phyloP scores from a whole-genome alignment of 1,140 invertebrate species.

The Aphelinus atriplicis region DNA sequence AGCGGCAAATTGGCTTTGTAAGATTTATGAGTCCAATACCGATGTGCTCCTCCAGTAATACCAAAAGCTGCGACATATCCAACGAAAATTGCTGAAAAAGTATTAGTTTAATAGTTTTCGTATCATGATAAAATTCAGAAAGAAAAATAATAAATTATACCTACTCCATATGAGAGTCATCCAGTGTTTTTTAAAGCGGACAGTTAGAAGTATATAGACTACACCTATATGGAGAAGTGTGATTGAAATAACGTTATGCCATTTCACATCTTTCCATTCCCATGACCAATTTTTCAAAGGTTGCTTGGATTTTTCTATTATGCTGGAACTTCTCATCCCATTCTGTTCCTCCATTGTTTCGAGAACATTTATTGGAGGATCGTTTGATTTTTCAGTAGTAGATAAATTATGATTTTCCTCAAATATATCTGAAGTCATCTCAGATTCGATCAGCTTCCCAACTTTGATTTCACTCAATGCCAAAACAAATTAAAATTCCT shows the following conservation, averaged over 20 bases:
- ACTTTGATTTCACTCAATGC: too few species aligned
- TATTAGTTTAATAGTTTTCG: background rate
- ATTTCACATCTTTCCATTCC: slow-evolving; percentile 25
- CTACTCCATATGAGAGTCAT: slow-evolving; percentile 25
- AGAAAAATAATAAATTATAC: slow-evolving; percentile 35
- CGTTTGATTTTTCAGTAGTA: too few species aligned
- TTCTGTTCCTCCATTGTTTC: too few species aligned
- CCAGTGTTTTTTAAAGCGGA: slow-evolving; percentile 21
- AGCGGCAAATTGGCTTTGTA: slow-evolving; percentile 84
- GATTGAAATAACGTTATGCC: slow-evolving; percentile 39
- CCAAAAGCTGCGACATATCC: slow-evolving; percentile 71
- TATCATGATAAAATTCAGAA: background rate
- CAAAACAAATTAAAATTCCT: too few species aligned
- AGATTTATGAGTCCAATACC: slow-evolving; percentile 84
- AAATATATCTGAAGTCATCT: too few species aligned
- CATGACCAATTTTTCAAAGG: background rate
- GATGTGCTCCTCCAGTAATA: slow-evolving; percentile 86
- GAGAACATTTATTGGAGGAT: too few species aligned
- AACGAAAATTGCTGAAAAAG: slow-evolving; percentile 59
- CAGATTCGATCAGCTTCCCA: too few species aligned
- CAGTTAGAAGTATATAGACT: slow-evolving; percentile 8
- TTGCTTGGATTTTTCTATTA: too few species aligned
- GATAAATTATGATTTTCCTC: too few species aligned
- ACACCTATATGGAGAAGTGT: slow-evolving; percentile 22
- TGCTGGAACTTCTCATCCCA: too few species aligned